Conservation (phyloP, 2,797 vertebrate genomes). For the Sternotherus odoratus region DNA sequence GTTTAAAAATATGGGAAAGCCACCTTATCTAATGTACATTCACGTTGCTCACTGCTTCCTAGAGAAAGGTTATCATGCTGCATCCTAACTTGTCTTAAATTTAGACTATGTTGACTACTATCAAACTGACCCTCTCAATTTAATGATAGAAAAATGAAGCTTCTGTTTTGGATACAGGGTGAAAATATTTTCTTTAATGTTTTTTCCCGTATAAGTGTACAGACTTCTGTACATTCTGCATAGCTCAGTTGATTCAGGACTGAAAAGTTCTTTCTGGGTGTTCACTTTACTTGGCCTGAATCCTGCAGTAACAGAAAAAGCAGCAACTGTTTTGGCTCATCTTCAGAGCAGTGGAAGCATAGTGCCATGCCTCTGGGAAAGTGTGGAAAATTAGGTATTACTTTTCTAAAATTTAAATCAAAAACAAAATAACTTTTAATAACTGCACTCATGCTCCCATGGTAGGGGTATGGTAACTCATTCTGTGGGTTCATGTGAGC, state of each 20-base stretch:
- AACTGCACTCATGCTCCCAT: not conserved
- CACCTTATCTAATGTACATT: rapidly evolving
- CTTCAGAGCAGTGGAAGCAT: not conserved
- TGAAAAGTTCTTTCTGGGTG: conserved; percentile 17
- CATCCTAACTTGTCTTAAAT: not conserved
- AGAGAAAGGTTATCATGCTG: rapidly evolving
- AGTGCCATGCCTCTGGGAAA: not conserved
- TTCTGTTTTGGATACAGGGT: not conserved
- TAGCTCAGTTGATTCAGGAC: not conserved
- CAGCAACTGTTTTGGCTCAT: conserved; percentile 60
- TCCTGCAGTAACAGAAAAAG: not conserved
- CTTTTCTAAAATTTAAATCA: conserved; percentile 9
- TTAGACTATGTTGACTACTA: not conserved
- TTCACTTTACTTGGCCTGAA: not conserved
- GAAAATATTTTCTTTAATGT: not conserved
- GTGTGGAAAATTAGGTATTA: conserved; percentile 55
- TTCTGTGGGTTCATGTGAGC: not conserved
- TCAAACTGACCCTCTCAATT: not conserved
- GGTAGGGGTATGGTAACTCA: not conserved
- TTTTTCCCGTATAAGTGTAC: not conserved
- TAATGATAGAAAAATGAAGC: not conserved
- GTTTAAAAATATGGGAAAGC: not conserved
- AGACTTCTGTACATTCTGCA: not conserved
- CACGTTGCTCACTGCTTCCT: not conserved
- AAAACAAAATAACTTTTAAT: rapidly evolving